Evolutionary conservation across 2,113 vertebrate species (phyloP).

Genomic region (Plotosus lineatus): DNA sequence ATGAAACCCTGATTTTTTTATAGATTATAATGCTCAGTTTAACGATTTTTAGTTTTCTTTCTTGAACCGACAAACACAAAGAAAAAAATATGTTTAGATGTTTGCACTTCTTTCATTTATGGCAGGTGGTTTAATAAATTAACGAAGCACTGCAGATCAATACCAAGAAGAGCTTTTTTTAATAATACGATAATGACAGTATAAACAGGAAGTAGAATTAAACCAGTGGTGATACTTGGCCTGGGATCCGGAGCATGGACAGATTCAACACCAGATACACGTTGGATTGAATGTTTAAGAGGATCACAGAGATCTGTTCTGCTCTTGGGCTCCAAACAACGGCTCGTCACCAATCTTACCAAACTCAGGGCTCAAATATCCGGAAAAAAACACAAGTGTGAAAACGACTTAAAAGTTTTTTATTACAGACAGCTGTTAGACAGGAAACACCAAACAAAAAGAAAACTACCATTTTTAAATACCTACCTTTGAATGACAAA

Average conservation of each 20-base stretch:
- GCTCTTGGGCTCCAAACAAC: not conserved
- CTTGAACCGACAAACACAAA: no score
- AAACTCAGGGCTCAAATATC: conserved; percentile 1
- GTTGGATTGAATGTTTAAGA: not conserved
- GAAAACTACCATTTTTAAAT: conserved; percentile 48
- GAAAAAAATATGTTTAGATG: no score
- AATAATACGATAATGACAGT: not conserved
- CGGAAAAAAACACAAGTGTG: conserved; percentile 22
- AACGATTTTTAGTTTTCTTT: no score
- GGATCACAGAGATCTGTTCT: not conserved
- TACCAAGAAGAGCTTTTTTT: not conserved
- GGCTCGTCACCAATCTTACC: not conserved
- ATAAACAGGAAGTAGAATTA: not conserved
- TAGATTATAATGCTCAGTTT: no score
- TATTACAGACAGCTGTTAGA: conserved; percentile 59
- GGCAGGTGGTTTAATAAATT: no score
- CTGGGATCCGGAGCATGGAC: not conserved
- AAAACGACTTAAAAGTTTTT: conserved; percentile 25
- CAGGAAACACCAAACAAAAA: conserved; percentile 51
- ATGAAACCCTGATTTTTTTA: no score
- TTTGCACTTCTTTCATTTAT: no score
- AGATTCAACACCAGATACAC: not conserved
- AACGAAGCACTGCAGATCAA: no score
- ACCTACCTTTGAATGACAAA: conserved; percentile 60
- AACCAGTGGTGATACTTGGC: not conserved